Evolutionary conservation across 2,797 vertebrate species (phyloP).

Genomic region (Myotis pilosus): DNA sequence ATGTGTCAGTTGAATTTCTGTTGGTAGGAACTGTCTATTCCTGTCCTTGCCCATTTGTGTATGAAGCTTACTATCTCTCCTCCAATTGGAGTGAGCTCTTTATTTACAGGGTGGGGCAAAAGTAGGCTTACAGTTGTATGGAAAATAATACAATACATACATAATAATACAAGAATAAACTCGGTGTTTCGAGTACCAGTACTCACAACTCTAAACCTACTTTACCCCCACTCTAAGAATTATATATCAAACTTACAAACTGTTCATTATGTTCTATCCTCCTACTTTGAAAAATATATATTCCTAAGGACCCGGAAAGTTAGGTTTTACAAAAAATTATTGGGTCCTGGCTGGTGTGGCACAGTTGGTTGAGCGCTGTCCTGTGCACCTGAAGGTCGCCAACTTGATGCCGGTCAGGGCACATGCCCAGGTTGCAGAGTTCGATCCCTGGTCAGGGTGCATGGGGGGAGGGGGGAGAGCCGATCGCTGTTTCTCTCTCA

Average conservation of each 20-base stretch:
- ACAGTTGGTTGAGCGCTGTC: no score
- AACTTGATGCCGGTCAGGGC: no score
- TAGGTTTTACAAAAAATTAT: constrained; percentile 6
- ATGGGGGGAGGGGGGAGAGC: no score
- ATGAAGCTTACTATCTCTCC: constrained; percentile 25
- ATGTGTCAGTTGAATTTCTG: constrained; percentile 18
- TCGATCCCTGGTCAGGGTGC: no score
- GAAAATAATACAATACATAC: neutral
- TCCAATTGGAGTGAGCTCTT: neutral
- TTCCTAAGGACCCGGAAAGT: neutral
- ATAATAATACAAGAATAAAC: neutral
- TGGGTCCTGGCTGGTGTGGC: neutral
- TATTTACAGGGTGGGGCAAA: neutral
- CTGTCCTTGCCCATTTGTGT: constrained; percentile 11
- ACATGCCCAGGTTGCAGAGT: no score
- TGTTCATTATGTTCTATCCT: neutral
- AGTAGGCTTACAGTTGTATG: neutral
- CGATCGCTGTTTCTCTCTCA: no score
- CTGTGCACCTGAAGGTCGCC: no score
- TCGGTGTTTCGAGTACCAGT: neutral
- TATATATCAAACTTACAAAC: neutral
- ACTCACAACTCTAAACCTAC: neutral
- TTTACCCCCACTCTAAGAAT: neutral
- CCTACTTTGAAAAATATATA: neutral
- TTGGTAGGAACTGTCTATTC: neutral